A percentile compares a stretch with the other conserved stretches of the same genome.
Conservation (phyloP, 2,888 invertebrate genomes). For the Callyntrura guangdongensis region DNA sequence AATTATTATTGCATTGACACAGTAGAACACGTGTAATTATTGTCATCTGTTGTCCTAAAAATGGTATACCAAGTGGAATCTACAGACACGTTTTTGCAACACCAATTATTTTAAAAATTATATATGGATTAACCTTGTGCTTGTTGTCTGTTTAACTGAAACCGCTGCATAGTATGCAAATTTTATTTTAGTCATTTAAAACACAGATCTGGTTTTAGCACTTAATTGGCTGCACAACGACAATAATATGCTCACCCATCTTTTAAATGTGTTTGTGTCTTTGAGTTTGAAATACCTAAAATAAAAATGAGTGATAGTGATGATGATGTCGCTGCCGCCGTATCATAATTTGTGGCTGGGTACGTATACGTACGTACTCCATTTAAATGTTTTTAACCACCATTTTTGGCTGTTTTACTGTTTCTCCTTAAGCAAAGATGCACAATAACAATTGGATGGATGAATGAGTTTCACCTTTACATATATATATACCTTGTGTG, state of each 20-base stretch:
- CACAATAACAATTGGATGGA: neutral
- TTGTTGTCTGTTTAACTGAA: slow-evolving; percentile 20
- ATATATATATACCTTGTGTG: neutral
- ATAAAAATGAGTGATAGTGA: neutral
- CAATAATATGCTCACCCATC: neutral
- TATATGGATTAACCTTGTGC: slow-evolving; percentile 21
- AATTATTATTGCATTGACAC: slow-evolving; percentile 3
- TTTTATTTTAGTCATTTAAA: neutral
- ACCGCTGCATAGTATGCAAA: neutral
- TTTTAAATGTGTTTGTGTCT: neutral
- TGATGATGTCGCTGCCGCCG: neutral
- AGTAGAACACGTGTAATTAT: slow-evolving; percentile 8
- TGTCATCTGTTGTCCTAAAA: slow-evolving; percentile 27
- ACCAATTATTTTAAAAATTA: too few species aligned
- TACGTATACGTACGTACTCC: neutral
- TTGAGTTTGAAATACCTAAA: neutral
- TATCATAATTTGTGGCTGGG: slow-evolving; percentile 1
- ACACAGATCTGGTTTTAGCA: slow-evolving; percentile 19
- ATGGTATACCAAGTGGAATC: neutral
- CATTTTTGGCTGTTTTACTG: slow-evolving; percentile 41
- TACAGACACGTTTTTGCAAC: neutral
- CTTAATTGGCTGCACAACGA: slow-evolving; percentile 10
- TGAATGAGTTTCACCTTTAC: slow-evolving; percentile 66
- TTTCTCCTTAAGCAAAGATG: neutral
- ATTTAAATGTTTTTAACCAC: neutral